Evolutionary conservation across 1,140 invertebrate species (phyloP), one percentile per base, ranked within the genome.

Genomic region (Ips nitidus): DNA sequence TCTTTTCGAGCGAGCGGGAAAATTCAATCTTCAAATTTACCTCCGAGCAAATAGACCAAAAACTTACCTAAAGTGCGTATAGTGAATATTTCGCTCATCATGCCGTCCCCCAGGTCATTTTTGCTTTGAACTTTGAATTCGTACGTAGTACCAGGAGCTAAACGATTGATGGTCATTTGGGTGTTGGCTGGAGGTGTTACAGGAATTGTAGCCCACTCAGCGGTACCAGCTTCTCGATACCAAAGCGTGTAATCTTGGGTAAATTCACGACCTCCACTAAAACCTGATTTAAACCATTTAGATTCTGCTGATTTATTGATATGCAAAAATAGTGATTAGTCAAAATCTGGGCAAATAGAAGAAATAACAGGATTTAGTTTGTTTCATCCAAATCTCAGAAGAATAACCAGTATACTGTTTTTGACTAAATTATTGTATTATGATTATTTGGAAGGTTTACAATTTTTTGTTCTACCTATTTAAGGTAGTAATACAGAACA

Each of bases 121-220:
- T 95, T 93, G 42, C 96, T 94, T 72, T 97, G 89, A 53, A 99
- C 94, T 84, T 97, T 94, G 83, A 99, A 98, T 81, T 98, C 95
- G 82, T 98, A 98, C 39, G 90, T 89, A 3, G 94, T 96, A 60
- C 93, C 92, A 2, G 94, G 94, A 71, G 90, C 89, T 58, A 98
- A 84, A 58, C 91, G 90, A 80, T 95, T 95, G 78, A 99, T 93
- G 66, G 94, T 95, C 62, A 97, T 92, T 81, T 89, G 86, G 1
- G 93, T 97, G 75, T 91, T 92, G 66, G 94, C 93, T 52, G 92
- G 89, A 8, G 94, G 94, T 52, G 93, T 94, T n/a, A 97, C 94
- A 37, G 93, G 92, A 72, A 97, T 93, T 63, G 92, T 95, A 66
- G 91, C 90, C 95, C 94, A 97, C 73, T 95, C 91, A 38, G 88